phyloP scores from a whole-genome alignment of 2,888 invertebrate genomes.

The Lobophora halterata region DNA sequence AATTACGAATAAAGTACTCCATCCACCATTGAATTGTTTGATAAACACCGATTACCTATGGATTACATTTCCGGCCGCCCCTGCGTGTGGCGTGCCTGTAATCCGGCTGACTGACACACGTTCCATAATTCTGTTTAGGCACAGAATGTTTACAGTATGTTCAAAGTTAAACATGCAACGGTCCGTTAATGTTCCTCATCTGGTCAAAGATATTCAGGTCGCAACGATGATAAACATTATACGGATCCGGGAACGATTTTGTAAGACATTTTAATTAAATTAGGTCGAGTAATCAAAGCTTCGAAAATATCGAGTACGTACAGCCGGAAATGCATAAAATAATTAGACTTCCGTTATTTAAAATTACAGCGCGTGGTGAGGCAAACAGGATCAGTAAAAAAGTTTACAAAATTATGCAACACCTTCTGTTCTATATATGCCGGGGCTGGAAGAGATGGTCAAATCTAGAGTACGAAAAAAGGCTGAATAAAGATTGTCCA shows the following conservation, averaged over 20 bases:
- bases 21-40: no score
- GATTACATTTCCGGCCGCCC: conserved; percentile 29
- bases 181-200: conserved; percentile 34
- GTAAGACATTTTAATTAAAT: conserved; percentile 29
- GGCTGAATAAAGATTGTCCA: no score
- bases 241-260: conserved; percentile 37
- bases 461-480: no score
- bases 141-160: conserved; percentile 56
- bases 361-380: no score
- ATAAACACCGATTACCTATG: background rate
- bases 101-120: conserved; percentile 37
- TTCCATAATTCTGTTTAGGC: conserved; percentile 56
- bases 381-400: no score
- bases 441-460: no score
- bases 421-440: no score
- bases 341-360: conserved; percentile 19
- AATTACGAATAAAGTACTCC: no score
- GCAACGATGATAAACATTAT: conserved; percentile 44
- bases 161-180: conserved; percentile 54
- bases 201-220: conserved; percentile 46
- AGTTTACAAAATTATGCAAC: no score
- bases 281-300: conserved; percentile 30
- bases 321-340: conserved; percentile 25
- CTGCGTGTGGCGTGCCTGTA: conserved; percentile 32
- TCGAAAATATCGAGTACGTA: conserved; percentile 23